These are phyloP conservation scores for Lycaena phlaeas DNA, from an alignment of 2,888 invertebrate genomes.

Conservation along the genomic window DNA sequence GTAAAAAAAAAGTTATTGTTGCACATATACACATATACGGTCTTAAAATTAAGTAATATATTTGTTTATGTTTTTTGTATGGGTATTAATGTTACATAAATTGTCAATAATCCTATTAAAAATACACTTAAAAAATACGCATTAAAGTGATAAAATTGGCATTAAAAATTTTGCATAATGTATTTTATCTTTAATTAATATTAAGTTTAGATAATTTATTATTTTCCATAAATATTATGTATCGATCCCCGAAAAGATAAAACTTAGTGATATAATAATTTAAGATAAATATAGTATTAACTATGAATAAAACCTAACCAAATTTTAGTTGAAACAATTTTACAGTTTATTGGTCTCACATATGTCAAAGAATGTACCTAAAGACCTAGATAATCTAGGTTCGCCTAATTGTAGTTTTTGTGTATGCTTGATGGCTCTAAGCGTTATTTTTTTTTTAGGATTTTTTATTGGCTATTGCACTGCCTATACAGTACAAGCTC, in stretches of 20 bases:
- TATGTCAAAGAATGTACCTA: slow-evolving; percentile 62
- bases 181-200: too few relatives aligned
- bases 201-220: too few relatives aligned
- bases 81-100: too few relatives aligned
- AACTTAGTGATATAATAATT: slow-evolving; percentile 51
- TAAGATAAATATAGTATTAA: slow-evolving; percentile 46
- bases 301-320: slow-evolving; percentile 47
- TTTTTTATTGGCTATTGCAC: slow-evolving; percentile 5
- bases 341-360: slow-evolving; percentile 61
- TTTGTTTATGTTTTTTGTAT: too few relatives aligned
- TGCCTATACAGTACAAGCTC: slow-evolving; percentile 1
- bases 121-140: too few relatives aligned
- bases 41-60: too few relatives aligned
- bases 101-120: too few relatives aligned
- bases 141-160: too few relatives aligned
- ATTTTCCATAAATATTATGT: slow-evolving; percentile 1
- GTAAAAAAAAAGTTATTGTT: too few relatives aligned
- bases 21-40: too few relatives aligned
- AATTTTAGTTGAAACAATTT: slow-evolving; percentile 48
- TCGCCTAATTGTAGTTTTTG: not conserved
- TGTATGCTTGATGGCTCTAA: slow-evolving; percentile 7
- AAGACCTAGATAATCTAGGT: slow-evolving; percentile 4
- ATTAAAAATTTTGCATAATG: too few relatives aligned
- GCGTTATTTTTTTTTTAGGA: slow-evolving; percentile 2
- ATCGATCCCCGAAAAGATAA: not conserved